A percentile compares a stretch with the other conserved stretches of the same genome.
phyloP scores from a whole-genome alignment of 2,113 vertebrate species.

The Zosterops hypoxanthus region DNA sequence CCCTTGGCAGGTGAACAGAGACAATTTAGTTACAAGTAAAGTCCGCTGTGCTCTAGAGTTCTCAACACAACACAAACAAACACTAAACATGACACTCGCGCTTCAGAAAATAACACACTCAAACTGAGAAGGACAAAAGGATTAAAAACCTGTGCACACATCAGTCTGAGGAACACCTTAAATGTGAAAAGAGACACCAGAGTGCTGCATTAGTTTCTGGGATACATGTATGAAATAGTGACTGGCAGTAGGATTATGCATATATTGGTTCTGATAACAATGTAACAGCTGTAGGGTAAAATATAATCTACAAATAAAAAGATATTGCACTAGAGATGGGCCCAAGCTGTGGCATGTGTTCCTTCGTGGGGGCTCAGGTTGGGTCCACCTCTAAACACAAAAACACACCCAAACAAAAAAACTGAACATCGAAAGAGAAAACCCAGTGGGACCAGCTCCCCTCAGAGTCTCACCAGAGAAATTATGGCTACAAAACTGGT shows the following conservation, averaged over 20 bases:
- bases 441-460: background rate
- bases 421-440: background rate
- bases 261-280: conserved; percentile 50
- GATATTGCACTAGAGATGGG: conserved; percentile 42
- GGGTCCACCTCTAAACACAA: conserved; percentile 33
- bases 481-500: background rate
- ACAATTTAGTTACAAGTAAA: conserved; percentile 21
- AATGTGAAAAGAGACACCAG: background rate
- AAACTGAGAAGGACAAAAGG: conserved; percentile 10
- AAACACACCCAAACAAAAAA: background rate
- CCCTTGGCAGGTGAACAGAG: conserved; percentile 36
- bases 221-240: conserved; percentile 17
- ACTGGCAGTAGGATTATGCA: conserved; percentile 45
- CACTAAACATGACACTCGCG: background rate
- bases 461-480: background rate
- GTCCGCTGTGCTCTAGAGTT: conserved; percentile 41
- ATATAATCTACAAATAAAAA: conserved; percentile 30
- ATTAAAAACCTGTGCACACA: background rate
- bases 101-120: background rate
- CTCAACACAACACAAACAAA: conserved; percentile 16
- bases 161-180: conserved; percentile 34
- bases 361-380: background rate
- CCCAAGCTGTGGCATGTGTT: background rate
- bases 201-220: conserved; percentile 7
- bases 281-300: conserved; percentile 34